Conservation (phyloP, 2,797 vertebrate species). For the Arremon aurantiirostris region DNA sequence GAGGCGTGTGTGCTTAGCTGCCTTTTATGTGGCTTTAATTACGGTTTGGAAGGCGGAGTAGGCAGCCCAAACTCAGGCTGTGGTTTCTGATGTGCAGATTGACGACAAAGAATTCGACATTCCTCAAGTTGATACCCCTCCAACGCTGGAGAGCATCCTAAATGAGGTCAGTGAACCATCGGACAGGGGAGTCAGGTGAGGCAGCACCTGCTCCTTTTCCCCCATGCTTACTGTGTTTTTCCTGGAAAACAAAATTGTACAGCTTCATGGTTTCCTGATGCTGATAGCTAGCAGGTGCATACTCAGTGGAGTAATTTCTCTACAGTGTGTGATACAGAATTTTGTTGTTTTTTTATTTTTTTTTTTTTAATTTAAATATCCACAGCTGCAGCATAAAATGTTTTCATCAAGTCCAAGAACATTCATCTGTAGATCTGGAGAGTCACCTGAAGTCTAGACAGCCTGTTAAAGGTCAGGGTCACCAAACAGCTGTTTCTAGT, state of each 20-base stretch:
- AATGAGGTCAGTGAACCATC: slow-evolving; percentile 81
- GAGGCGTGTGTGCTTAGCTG: fast-evolving
- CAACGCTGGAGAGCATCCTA: slow-evolving; percentile 95
- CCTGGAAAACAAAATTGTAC: neutral
- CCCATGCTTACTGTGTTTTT: neutral
- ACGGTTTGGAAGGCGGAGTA: neutral
- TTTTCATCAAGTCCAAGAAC: neutral
- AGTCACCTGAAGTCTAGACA: neutral
- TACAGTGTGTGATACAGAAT: fast-evolving
- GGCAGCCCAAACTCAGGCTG: neutral
- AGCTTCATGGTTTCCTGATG: neutral
- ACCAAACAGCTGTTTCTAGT: neutral
- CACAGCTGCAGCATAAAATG: neutral
- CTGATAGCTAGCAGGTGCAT: neutral
- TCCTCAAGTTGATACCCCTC: slow-evolving; percentile 96
- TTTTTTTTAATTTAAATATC: neutral
- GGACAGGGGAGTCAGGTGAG: fast-evolving
- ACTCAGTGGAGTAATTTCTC: neutral
- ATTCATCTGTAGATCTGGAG: neutral
- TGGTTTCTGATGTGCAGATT: slow-evolving; percentile 78
- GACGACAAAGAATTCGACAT: slow-evolving; percentile 98
- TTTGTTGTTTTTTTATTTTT: neutral
- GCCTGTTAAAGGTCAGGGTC: neutral
- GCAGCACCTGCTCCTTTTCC: neutral
- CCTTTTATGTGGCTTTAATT: neutral